Base-by-base conservation (phyloP, 2,797 vertebrate genomes). In the Siniperca obscura region DNA sequence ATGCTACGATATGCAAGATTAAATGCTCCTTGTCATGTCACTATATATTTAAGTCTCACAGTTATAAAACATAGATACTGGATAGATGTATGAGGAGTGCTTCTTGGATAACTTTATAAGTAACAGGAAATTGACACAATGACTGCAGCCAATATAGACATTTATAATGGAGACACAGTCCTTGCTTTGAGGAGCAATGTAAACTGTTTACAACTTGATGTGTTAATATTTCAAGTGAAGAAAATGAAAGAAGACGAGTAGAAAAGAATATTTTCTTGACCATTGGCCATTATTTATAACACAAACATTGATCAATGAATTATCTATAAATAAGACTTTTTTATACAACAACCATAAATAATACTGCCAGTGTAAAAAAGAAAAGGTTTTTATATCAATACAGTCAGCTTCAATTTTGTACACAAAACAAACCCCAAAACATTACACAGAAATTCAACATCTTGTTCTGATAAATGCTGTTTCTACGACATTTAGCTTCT, bases 301-400 rank as follows among this genome's bases (percentile, higher is more conserved):
- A 84, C 65, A 89, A 81, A 79, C 67, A 86, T 22, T 42, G 11
- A 87, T 85, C 71, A 76, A 72, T 53, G 11, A 71, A 70, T 80
- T 65, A 84, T 82, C 85, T 88, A 83, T 86, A 89, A 86, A 92
- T 92, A 90, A 72, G 6, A 89, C 42, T 25, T 52, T 72, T 80
- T 52, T 80, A 50, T 61, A 89, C 74, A 85, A 78, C 66, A 86
- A 86, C 48, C 77, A 93, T 84, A 90, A 90, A 89, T 94, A 95
- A 94, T 93, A 95, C 92, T 94, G 92, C 57, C 70, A 86, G 70
- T 82, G 83, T 94, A 91, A 90, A 93, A 85, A 87, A 62, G 1
- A 71, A 67, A 70, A 66, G 2, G 3, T n/a, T 82, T 82, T 62
- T 68, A 68, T 12, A 83, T 87, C 48, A 90, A 86, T 87, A 91